Conservation (phyloP, 2,888 invertebrate genomes). For the Philonicus albiceps region DNA sequence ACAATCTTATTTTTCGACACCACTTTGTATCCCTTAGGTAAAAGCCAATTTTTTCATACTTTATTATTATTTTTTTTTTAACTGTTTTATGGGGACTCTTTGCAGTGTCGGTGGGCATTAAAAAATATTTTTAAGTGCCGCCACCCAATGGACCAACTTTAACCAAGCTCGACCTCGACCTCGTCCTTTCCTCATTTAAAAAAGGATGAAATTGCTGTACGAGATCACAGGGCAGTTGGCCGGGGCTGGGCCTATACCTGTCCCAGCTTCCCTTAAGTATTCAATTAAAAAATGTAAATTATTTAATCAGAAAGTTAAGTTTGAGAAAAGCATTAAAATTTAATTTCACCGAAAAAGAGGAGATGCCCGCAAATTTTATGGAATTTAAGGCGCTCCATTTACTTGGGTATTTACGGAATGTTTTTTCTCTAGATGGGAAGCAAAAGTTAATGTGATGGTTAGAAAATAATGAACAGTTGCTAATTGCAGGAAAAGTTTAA, state of each 20-base stretch:
- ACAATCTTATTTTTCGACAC: not conserved
- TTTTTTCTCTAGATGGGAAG: not conserved
- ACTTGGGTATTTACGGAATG: not conserved
- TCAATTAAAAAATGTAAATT: slow-evolving; percentile 32
- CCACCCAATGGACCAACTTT: not conserved
- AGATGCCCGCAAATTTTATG: not conserved
- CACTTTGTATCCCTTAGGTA: not conserved
- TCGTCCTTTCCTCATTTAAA: not conserved
- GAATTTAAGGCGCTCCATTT: not conserved
- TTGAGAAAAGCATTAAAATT: slow-evolving; percentile 23
- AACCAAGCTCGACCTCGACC: not conserved
- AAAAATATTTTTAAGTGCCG: not conserved
- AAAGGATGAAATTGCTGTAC: not conserved
- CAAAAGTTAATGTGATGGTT: not conserved
- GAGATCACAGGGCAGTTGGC: not conserved
- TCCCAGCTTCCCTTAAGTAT: not conserved
- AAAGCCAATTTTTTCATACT: not conserved
- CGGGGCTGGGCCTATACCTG: not conserved
- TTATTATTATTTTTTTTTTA: too few species aligned
- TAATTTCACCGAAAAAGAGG: not conserved
- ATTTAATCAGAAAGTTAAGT: slow-evolving; percentile 21
- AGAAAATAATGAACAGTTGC: not conserved
- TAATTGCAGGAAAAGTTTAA: not conserved
- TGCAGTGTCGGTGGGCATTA: not conserved
- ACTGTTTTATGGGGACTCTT: not conserved